Evolutionary conservation across 2,797 vertebrate species (phyloP), one percentile per base, ranked within the genome.

Genomic region (Characodon lateralis): DNA sequence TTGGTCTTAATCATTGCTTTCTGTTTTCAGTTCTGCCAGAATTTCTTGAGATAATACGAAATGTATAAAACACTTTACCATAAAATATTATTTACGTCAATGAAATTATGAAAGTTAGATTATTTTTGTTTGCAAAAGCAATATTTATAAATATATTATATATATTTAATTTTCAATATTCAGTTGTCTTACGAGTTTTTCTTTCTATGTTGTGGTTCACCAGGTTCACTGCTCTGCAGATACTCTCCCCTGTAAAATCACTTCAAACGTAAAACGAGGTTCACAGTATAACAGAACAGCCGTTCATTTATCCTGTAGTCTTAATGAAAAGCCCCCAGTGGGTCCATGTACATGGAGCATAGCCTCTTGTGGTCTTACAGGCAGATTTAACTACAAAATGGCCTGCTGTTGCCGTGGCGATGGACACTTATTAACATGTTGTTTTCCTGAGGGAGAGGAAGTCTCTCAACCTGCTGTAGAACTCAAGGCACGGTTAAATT

Each of bases 331-430:
- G 78, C 74, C 72, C 86, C 90, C 85, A 55, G n/a, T 76, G 88
- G 89, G 88, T 85, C 70, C 73, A 74, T 83, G 87, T 89, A 80
- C 55, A 41, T 66, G 72, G 81, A 90, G 84, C 78, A 56, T 84
- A 91, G 87, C 81, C 91, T 91, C 93, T 89, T 89, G 93, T 83
- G 93, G 92, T 92, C 94, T 93, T 88, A 91, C 68, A 26, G 90
- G 92, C 90, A 82, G 83, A 93, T 93, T 95, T 93, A 91, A 91
- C 89, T 85, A 80, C 90, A 92, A 78, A 88, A 91, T 82, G 81
- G 84, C 78, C 84, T 82, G 85, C 86, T 88, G 94, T 93, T 92
- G 89, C 92, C 28, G 65, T 76, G 69, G 91, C 51, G 78, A 94
- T 87, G 89, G 87, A 68, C 88, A 87, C 83, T 92, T 93, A 90